Evolutionary conservation across 2,797 vertebrate species (phyloP).

Genomic region (Premnoplex brunnescens): DNA sequence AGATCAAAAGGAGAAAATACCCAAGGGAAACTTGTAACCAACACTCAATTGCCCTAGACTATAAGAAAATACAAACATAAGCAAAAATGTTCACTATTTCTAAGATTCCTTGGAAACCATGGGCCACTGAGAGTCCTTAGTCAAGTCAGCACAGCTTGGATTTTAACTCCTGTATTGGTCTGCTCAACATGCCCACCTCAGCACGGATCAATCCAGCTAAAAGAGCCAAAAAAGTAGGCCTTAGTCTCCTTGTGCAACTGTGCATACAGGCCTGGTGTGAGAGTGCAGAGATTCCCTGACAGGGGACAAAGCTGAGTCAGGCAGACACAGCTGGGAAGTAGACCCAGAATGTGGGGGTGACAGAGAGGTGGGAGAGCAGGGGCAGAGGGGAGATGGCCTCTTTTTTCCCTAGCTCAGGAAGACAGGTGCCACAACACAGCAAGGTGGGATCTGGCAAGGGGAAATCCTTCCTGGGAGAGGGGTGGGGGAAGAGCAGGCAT

Average conservation of each 20-base stretch:
- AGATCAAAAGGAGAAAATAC: not conserved
- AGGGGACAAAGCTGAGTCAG: not conserved
- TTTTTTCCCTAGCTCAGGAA: not conserved
- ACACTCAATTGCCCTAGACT: not conserved
- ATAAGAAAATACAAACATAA: not conserved
- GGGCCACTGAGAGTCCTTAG: not conserved
- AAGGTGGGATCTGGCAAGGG: not conserved
- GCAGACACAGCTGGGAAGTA: not conserved
- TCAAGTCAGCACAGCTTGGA: not conserved
- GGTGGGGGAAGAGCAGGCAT: not conserved
- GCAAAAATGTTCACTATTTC: not conserved
- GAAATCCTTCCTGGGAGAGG: not conserved
- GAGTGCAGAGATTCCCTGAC: not conserved
- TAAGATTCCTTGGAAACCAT: not conserved
- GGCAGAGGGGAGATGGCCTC: not conserved
- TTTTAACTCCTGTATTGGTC: not conserved
- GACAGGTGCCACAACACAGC: not conserved
- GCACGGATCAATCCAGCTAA: not conserved
- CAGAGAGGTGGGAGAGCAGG: not conserved
- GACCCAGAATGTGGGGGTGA: not conserved
- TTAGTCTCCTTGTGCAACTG: not conserved
- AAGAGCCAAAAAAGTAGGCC: not conserved
- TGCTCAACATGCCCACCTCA: not conserved
- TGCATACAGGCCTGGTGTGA: not conserved
- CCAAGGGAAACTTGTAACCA: not conserved